phyloP scores from a whole-genome alignment of 2,113 vertebrate species.

The Gadus chalcogrammus region DNA sequence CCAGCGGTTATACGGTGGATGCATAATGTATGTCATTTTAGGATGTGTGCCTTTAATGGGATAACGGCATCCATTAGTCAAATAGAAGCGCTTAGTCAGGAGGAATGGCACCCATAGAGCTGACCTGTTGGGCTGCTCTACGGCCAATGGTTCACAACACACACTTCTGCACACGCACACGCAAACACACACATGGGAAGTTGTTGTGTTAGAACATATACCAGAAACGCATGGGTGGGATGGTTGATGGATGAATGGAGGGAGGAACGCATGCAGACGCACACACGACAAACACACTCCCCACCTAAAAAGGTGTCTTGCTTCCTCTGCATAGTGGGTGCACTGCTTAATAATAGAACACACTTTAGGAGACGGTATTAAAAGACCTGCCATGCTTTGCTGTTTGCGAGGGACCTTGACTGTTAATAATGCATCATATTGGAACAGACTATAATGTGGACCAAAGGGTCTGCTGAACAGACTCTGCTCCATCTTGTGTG shows the following conservation, averaged over 20 bases:
- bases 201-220: background rate
- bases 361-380: conserved; percentile 30
- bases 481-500: conserved; percentile 52
- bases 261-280: background rate
- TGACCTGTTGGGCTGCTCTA: conserved; percentile 35
- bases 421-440: conserved; percentile 16
- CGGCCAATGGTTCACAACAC: conserved; percentile 4
- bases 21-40: conserved; percentile 21
- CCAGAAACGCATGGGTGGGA: background rate
- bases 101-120: conserved; percentile 43
- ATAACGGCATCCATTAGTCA: conserved; percentile 42
- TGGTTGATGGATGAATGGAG: background rate
- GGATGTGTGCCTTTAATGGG: conserved; percentile 15
- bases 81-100: conserved; percentile 41
- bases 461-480: conserved; percentile 31
- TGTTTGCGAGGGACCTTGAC: conserved; percentile 12
- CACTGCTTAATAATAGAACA: conserved; percentile 11
- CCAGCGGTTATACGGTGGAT: background rate
- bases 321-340: background rate
- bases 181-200: background rate
- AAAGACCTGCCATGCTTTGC: conserved; percentile 21
- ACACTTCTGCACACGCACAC: too few relatives aligned
- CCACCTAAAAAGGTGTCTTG: background rate
- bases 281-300: conserved; percentile 1
- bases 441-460: conserved; percentile 34